These are phyloP conservation scores for Megalops cyprinoides DNA, from an alignment of 2,797 vertebrate species.

Conservation along the genomic window DNA sequence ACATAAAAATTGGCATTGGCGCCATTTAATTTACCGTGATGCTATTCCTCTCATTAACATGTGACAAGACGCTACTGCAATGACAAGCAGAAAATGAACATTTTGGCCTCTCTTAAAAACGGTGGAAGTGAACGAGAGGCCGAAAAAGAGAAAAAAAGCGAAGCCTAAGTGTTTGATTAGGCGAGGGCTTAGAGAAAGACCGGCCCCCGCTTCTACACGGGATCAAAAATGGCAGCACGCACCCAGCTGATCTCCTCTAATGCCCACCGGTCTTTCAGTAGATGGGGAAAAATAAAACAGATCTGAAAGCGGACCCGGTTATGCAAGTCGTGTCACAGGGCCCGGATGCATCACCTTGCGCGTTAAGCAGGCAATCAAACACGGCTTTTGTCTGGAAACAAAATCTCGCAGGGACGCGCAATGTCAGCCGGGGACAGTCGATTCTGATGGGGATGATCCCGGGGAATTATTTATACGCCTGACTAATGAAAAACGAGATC, in stretches of 20 bases:
- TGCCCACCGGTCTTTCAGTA: constrained; percentile 40
- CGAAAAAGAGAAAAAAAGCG: no score
- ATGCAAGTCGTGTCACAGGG: constrained; percentile 39
- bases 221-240: no score
- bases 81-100: no score
- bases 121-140: no score
- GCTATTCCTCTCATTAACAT: no score
- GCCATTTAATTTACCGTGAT: no score
- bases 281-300: constrained; percentile 35
- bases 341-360: constrained; percentile 43
- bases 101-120: no score
- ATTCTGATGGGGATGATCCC: constrained; percentile 5
- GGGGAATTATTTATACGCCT: neutral
- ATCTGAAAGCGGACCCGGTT: constrained; percentile 37
- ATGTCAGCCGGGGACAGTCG: constrained; percentile 35
- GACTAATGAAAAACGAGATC: neutral
- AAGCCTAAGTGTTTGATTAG: no score
- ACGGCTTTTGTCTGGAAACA: constrained; percentile 42
- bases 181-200: no score
- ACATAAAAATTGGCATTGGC: no score
- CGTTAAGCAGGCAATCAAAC: constrained; percentile 34
- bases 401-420: constrained; percentile 40
- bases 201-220: no score
- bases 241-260: constrained; percentile 48
- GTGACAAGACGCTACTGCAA: no score